These are phyloP conservation scores for Mustela lutreola DNA, from an alignment of 2,113 vertebrate genomes.

Conservation along the genomic window DNA sequence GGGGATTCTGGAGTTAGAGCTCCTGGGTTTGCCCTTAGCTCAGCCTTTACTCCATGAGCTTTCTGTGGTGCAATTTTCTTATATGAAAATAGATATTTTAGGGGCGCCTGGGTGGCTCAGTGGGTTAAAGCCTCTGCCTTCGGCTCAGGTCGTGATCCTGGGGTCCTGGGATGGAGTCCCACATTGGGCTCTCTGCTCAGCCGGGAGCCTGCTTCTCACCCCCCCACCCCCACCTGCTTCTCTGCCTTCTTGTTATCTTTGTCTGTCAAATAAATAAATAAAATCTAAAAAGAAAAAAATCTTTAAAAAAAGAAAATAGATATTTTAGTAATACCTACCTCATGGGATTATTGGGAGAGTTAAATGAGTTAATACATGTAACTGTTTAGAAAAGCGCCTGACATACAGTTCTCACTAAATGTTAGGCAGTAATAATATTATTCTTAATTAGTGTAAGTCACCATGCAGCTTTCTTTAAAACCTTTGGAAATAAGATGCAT, in stretches of 20 bases:
- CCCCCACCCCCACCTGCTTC: no score
- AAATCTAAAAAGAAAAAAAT: no score
- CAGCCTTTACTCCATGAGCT: not conserved
- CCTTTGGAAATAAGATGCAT: not conserved
- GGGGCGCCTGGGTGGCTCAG: no score
- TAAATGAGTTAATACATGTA: not conserved
- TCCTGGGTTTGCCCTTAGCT: not conserved
- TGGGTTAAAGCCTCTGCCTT: no score
- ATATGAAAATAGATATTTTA: not conserved
- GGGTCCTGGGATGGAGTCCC: no score
- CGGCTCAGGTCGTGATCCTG: no score
- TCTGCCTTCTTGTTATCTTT: no score
- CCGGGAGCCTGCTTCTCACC: no score
- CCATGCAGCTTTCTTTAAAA: conserved; percentile 27
- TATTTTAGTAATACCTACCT: not conserved
- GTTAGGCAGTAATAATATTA: not conserved
- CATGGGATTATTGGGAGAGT: not conserved
- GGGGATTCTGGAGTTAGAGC: not conserved
- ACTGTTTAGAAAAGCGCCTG: conserved; percentile 23
- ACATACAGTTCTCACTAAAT: not conserved
- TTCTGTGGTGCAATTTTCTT: not conserved
- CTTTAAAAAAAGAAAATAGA: not conserved
- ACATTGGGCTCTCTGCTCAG: no score
- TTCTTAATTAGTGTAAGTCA: conserved; percentile 19
- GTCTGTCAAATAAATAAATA: no score